Evolutionary conservation across 2,888 invertebrate genomes (phyloP).

Genomic region (Isoperla grammatica): DNA sequence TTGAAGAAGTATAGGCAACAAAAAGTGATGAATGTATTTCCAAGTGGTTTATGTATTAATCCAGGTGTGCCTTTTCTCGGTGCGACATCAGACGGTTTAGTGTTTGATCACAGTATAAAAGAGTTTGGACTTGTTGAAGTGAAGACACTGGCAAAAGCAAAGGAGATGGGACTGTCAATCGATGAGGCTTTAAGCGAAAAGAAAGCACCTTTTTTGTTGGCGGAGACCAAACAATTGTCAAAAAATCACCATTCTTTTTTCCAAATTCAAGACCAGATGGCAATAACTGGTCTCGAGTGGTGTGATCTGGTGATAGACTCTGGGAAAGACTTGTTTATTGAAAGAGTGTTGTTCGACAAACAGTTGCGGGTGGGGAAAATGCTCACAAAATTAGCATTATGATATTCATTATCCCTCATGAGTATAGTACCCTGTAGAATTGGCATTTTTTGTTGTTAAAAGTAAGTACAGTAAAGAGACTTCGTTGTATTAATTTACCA

Average conservation of each 20-base stretch:
- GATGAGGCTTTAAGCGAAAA: not conserved
- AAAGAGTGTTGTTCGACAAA: not conserved
- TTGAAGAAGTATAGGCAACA: no score
- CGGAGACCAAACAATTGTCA: not conserved
- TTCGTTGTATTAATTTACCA: no score
- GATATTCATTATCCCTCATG: no score
- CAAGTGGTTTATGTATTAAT: constrained; percentile 13
- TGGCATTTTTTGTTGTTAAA: no score
- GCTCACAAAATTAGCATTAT: not conserved
- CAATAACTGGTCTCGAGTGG: not conserved
- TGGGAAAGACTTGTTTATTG: not conserved
- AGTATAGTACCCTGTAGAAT: no score
- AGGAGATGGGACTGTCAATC: not conserved
- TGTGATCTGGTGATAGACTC: constrained; percentile 1
- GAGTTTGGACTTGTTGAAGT: not conserved
- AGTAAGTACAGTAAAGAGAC: no score
- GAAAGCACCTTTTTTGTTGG: not conserved
- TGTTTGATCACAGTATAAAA: constrained; percentile 1
- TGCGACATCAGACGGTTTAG: constrained; percentile 23
- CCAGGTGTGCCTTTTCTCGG: constrained; percentile 16
- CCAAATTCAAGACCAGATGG: constrained; percentile 16
- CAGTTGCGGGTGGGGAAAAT: not conserved
- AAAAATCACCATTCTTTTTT: constrained; percentile 15
- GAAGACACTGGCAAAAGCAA: not conserved
- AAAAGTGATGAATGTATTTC: not conserved